Evolutionary conservation across 2,113 vertebrate species (phyloP).

Genomic region (Panthera leo): DNA sequence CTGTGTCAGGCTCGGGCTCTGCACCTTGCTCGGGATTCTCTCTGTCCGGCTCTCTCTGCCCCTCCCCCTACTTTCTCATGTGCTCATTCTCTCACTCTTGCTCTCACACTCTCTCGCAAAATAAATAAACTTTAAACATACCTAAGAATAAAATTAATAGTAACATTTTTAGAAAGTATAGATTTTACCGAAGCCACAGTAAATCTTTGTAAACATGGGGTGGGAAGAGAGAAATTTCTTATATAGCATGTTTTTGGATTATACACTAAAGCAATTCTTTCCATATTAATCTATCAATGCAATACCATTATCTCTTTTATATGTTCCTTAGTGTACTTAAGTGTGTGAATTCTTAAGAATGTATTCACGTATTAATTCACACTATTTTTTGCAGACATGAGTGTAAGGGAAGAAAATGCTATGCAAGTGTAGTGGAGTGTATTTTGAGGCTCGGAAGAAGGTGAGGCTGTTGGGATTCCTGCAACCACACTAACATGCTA

Average conservation of each 20-base stretch:
- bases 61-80: no score
- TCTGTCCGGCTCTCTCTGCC: no score
- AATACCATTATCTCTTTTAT: background rate
- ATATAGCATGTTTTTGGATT: background rate
- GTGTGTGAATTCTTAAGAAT: background rate
- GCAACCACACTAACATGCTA: no score
- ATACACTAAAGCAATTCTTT: background rate
- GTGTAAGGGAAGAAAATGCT: background rate
- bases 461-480: fast-evolving
- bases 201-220: background rate
- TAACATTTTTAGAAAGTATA: background rate
- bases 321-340: background rate
- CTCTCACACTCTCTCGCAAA: no score
- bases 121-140: background rate
- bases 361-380: background rate
- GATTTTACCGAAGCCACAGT: background rate
- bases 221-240: background rate
- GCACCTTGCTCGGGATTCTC: no score
- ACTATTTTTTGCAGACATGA: background rate
- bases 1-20: no score
- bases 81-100: no score
- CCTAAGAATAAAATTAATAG: constrained; percentile 8
- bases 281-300: background rate
- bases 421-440: background rate
- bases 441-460: background rate